Percentiles rank a stretch among this genome's conserved stretches.
Evolutionary conservation across 1,140 invertebrate genomes (phyloP).

Genomic region (Drosophila chauvacae): DNA sequence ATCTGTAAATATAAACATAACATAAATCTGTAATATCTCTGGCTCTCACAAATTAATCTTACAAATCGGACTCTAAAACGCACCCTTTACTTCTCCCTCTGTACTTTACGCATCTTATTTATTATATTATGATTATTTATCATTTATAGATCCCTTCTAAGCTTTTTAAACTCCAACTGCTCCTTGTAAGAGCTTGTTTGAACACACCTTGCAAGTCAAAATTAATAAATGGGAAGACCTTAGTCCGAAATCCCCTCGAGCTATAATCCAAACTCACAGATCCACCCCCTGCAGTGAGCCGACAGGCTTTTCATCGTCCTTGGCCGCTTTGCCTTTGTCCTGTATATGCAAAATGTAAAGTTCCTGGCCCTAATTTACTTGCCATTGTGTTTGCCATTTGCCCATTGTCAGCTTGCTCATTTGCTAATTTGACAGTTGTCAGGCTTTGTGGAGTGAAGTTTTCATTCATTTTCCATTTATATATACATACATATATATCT

Average conservation of each 20-base stretch:
- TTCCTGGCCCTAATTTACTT: slow-evolving; percentile 72
- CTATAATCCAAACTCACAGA: slow-evolving; percentile 9
- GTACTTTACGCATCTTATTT: not conserved
- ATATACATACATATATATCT: slow-evolving; percentile 6
- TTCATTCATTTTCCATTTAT: slow-evolving; percentile 21
- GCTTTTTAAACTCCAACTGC: not conserved
- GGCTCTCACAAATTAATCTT: too few species aligned
- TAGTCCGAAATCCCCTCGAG: not conserved
- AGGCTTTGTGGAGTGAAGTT: slow-evolving; percentile 30
- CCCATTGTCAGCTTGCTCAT: slow-evolving; percentile 47
- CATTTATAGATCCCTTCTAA: too few species aligned
- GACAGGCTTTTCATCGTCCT: slow-evolving; percentile 45
- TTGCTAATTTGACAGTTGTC: slow-evolving; percentile 82
- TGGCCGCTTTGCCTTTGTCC: slow-evolving; percentile 25
- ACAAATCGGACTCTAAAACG: too few species aligned
- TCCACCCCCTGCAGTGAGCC: slow-evolving; percentile 25
- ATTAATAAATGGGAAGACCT: not conserved
- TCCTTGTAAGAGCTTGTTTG: not conserved
- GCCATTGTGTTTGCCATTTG: slow-evolving; percentile 58
- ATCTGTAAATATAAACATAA: too few species aligned
- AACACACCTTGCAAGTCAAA: not conserved
- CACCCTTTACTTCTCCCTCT: not conserved
- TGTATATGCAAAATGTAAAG: slow-evolving; percentile 68
- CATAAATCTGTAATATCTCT: too few species aligned
- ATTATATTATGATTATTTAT: too few species aligned